Evolutionary conservation across 1,140 invertebrate genomes (phyloP), one percentile per base, ranked within the genome.

Genomic region (Trissolcus basalis): DNA sequence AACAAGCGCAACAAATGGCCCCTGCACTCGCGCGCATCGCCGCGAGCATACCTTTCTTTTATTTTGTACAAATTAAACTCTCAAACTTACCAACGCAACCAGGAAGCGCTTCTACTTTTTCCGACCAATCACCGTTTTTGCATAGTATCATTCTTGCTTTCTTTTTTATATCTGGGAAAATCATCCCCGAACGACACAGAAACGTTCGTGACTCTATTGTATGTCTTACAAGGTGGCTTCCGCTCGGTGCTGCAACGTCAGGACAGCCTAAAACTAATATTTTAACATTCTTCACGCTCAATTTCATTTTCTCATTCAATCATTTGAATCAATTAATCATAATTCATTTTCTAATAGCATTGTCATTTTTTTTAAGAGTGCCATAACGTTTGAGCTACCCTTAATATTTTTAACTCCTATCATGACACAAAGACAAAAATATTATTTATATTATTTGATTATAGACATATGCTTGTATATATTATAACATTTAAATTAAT

Each of bases 141-240:
- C 87, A 88, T 45, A 81, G 78, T 15, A 88, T 76, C 19, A 80
- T 86, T 36, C 83, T 83, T 9, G 78, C 80, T 41, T 72, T 80
- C 48, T 82, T 74, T 27, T 72, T 80, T 4, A 80, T 87, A 63
- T 88, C 87, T 4, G 85, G 79, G 43, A 88, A 88, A 61, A 88
- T 72, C 8, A 79, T 82, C 7, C 86, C 87, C 12, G 55, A 47
- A 35, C 78, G 77, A 65, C 87, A 88, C 10, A 80, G 58, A 60
- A 86, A 87, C 16, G 85, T 87, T 50, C 82, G 82, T 13, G 83
- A 82, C n/a, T 85, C 82, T 32, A 81, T 33, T 10, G 83, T 88
- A 32, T 79, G 79, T 56, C 83, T 83, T 35, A 77, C 80, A 47
- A 86, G 47, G 43, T 82, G 80, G 55, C 86, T 88, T 76, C 86